Evolutionary conservation across 2,113 vertebrate species (phyloP), one percentile per base, ranked within the genome.

Genomic region (Monopterus albus): DNA sequence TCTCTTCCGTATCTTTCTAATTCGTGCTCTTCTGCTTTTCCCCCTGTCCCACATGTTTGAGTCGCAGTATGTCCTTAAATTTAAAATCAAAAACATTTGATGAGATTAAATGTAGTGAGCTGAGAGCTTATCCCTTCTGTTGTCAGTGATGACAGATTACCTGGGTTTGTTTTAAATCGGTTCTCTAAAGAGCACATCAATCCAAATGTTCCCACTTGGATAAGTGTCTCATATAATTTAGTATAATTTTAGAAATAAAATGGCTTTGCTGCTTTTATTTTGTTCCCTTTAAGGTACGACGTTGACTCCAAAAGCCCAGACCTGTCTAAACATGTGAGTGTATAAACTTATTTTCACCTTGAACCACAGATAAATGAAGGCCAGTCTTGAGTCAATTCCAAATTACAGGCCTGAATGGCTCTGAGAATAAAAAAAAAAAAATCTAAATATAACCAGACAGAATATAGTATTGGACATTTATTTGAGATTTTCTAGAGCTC

Each of bases 281-380:
- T 74, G 6, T 52, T 64, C 53, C 20, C 23, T 74, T 77, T 83
- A 88, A 98, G 96, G 72, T 98, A 98, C 20, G 97, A 98, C 56
- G 96, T 98, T 21, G 97, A 98, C 86, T 98, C 96, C 45, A 97
- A 98, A 91, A 98, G 96, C 86, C 96, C 96, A 0, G 96, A 98
- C 78, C 90, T 98, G 52, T 96, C 96, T 73, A 98, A 98, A 92
- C 96, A 98, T 3, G 97, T 98, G 91, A 97, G 97, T 94, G 28
- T 26, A 50, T 9, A 2, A 8, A 2, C 35, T 35, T 33, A 29
- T 17, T 65, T 61, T 20, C 28, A 18, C 47, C 21, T 61, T 67
- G 29, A 75, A 64, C 67, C 75, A 56, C 61, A 60, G 72, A 77
- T 77, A 59, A 75, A 77, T 60, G 64, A 55, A 81, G 49, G 35